These are phyloP conservation scores for Apotomis capreana DNA, from an alignment of 2,888 invertebrate species.

Conservation along the genomic window DNA sequence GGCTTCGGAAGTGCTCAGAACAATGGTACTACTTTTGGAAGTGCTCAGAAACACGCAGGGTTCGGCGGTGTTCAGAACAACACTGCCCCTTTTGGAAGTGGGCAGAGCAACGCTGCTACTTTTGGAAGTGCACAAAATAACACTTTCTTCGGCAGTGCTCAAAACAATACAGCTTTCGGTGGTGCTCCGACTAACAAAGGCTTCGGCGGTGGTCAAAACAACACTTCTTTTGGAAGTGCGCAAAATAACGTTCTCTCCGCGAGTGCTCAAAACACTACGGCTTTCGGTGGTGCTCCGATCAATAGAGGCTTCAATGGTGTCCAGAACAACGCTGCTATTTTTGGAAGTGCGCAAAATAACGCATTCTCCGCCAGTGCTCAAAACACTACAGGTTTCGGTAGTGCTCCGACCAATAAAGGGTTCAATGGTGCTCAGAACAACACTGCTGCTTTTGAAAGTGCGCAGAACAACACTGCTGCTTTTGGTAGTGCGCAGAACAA, in stretches of 20 bases:
- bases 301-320: background rate
- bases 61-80: background rate
- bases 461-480: background rate
- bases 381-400: background rate
- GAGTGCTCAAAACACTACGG: background rate
- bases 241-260: background rate
- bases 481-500: background rate
- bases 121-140: background rate
- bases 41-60: background rate
- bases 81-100: background rate
- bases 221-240: background rate
- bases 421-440: background rate
- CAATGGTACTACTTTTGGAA: no score
- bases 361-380: background rate
- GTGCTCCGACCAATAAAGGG: background rate
- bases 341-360: conserved; percentile 9
- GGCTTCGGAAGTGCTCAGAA: background rate
- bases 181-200: background rate
- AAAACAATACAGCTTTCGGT: background rate
- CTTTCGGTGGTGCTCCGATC: background rate
- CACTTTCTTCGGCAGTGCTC: background rate
- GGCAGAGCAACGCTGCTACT: background rate
- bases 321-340: background rate
- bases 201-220: background rate
- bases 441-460: background rate